Conservation (phyloP, 2,888 invertebrate species). For the Chalcis sispes region DNA sequence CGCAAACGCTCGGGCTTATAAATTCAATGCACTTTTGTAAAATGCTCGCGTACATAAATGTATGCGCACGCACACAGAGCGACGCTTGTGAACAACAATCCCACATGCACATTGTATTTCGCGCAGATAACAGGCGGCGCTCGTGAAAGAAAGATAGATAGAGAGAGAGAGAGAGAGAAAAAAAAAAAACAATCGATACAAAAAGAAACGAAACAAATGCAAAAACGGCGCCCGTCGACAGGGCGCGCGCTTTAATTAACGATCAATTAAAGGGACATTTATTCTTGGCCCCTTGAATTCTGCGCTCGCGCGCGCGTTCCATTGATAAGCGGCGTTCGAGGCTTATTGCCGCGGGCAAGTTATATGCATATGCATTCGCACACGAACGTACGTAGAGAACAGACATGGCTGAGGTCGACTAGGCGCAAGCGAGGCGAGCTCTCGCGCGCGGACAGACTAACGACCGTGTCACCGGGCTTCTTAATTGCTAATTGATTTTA, state of each 20-base stretch:
- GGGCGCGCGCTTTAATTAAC: conserved; percentile 35
- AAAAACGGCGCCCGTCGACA: too few relatives aligned
- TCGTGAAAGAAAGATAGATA: background rate
- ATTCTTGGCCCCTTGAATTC: conserved; percentile 15
- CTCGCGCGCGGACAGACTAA: conserved; percentile 58
- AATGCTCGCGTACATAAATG: background rate
- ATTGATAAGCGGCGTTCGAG: conserved; percentile 16
- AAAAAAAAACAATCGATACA: conserved; percentile 6
- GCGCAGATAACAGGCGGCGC: background rate
- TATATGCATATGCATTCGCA: background rate
- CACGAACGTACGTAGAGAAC: background rate
- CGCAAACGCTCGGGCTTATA: background rate
- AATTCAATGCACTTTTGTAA: background rate
- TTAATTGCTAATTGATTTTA: conserved; percentile 71
- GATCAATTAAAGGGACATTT: conserved; percentile 37
- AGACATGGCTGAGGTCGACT: background rate
- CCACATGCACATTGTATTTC: background rate
- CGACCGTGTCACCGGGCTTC: conserved; percentile 67
- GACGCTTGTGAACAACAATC: background rate
- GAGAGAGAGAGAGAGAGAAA: background rate
- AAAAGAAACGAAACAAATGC: too few relatives aligned
- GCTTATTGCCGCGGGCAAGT: too few relatives aligned
- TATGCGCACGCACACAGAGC: background rate
- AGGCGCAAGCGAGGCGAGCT: background rate
- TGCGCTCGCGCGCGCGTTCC: background rate